Base-by-base conservation (phyloP, 2,113 vertebrate genomes). In the Antigone vipio region DNA sequence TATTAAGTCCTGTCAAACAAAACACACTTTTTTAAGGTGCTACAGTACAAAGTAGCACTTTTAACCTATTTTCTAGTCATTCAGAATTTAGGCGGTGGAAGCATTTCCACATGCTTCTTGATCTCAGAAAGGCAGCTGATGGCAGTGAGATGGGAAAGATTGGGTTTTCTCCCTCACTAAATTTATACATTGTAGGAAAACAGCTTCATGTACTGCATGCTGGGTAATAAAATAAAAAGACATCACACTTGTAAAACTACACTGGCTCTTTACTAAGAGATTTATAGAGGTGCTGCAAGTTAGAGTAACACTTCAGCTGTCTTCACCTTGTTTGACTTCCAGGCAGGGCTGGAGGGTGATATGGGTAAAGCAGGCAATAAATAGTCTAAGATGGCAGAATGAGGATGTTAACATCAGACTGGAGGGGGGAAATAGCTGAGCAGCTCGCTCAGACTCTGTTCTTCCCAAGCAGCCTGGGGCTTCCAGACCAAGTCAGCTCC, bases 1-100 rank as follows among this genome's bases (percentile, higher is more conserved):
- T 94, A 95, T 97, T 97, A 94, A n/a, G 71, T 95, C 94, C 95
- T 97, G 96, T 98, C 98, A 97, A 92, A 97, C 60, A 85, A 96
- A 96, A 95, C 83, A 90, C 79, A 76, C 71, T 92, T 90, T 82
- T 85, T 78, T 85, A 56, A 88, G 94, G 78, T 40, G 69, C 92
- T 83, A 95, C 77, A 78, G 83, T 84, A 85, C 68, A 34, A 66
- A 53, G 56, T 67, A 35, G 53, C 80, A 21, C 86, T 72, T 56
- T 63, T 69, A 79, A 92, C n/a, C 72, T 67, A 30, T 59, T 92
- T 93, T 50, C 83, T 53, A 49, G 40, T 96, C 83, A 91, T 78
- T 87, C 88, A 89, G 64, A 67, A 94, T 88, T 92, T 84, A 87
- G 94, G 85, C 90, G 93, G 90, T 11, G 82, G 84, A 81, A 92